Evolutionary conservation across 1,140 invertebrate species (phyloP).

Genomic region (Scaptodrosophila lebanonensis): DNA sequence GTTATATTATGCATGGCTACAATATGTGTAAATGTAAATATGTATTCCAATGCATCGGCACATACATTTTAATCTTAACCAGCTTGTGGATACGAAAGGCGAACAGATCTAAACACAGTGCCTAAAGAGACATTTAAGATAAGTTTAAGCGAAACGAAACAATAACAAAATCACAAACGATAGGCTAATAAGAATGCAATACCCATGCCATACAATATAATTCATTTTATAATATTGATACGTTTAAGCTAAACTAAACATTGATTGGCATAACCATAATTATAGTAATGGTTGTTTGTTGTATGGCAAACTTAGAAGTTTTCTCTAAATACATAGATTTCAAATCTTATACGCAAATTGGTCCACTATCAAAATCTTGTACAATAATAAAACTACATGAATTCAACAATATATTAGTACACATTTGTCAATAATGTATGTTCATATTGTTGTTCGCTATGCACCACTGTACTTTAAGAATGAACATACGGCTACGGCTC

Average conservation of each 20-base stretch:
- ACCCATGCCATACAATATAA: too few relatives aligned
- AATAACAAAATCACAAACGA: too few relatives aligned
- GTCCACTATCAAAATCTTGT: constrained; percentile 73
- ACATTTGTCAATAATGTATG: constrained; percentile 13
- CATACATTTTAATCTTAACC: constrained; percentile 41
- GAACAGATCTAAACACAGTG: too few relatives aligned
- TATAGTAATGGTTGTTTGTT: constrained; percentile 16
- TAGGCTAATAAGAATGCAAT: constrained; percentile 38
- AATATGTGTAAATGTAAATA: constrained; percentile 27
- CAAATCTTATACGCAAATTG: constrained; percentile 76
- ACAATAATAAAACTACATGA: constrained; percentile 72
- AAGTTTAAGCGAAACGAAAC: constrained; percentile 46
- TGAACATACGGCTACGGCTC: constrained; percentile 11
- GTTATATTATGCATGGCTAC: constrained; percentile 25
- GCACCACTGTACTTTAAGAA: constrained; percentile 10
- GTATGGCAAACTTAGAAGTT: constrained; percentile 63
- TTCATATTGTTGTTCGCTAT: constrained; percentile 19
- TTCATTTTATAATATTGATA: constrained; percentile 27
- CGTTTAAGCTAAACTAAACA: constrained; percentile 51
- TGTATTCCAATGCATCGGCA: constrained; percentile 41
- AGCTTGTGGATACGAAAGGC: too few relatives aligned
- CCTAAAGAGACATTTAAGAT: constrained; percentile 45
- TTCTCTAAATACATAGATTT: constrained; percentile 65
- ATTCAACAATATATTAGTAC: constrained; percentile 60
- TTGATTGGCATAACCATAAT: constrained; percentile 31